phyloP scores from a whole-genome alignment of 2,888 invertebrate species.

The Aporophyla lueneburgensis region DNA sequence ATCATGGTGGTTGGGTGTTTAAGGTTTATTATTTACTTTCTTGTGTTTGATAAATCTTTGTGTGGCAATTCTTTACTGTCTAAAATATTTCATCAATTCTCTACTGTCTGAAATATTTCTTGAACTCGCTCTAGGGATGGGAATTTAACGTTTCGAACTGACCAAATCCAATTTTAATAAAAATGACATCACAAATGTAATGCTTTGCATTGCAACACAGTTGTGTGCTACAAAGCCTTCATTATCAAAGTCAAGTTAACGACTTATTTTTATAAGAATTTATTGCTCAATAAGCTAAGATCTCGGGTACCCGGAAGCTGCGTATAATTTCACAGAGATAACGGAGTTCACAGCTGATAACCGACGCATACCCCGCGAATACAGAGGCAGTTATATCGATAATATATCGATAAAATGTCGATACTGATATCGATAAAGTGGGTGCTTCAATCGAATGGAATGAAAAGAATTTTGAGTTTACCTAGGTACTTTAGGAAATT shows the following conservation, averaged over 20 bases:
- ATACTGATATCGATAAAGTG: slow-evolving; percentile 27
- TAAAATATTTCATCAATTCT: neutral
- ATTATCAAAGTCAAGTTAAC: slow-evolving; percentile 12
- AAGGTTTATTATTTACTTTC: neutral
- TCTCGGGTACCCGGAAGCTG: slow-evolving; percentile 62
- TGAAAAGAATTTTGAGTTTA: neutral
- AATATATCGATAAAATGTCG: slow-evolving; percentile 35
- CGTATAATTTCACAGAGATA: slow-evolving; percentile 66
- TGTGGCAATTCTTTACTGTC: neutral
- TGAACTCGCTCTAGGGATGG: neutral
- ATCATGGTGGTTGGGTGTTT: neutral
- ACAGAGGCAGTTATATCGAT: slow-evolving; percentile 56
- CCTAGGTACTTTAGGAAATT: neutral
- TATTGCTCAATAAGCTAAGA: slow-evolving; percentile 61
- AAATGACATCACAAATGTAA: neutral
- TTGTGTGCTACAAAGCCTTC: neutral
- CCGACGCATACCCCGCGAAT: slow-evolving; percentile 64
- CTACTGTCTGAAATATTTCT: neutral
- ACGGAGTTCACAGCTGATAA: slow-evolving; percentile 67
- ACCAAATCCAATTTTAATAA: neutral
- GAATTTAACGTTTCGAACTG: neutral
- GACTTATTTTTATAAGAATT: slow-evolving; percentile 46
- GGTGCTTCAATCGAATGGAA: neutral
- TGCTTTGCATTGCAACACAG: neutral
- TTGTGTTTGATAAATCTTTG: neutral